phyloP scores from a whole-genome alignment of 2,888 invertebrate genomes.

The Ichneumoninae sp. region DNA sequence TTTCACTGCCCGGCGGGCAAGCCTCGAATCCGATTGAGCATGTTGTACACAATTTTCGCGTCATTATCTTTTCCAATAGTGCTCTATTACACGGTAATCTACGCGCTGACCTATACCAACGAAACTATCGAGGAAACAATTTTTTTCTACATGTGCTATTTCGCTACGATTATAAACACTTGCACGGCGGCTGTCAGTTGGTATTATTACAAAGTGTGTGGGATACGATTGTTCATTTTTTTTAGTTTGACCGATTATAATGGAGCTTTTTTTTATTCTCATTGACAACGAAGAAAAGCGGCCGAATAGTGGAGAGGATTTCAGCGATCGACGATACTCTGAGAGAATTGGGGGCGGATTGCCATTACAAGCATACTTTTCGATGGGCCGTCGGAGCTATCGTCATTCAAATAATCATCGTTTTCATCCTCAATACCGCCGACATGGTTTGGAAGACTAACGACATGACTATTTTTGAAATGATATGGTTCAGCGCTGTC shows the following conservation, averaged over 20 bases:
- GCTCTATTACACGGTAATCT: not conserved
- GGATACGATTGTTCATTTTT: not conserved
- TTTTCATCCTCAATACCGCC: not conserved
- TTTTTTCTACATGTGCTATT: not conserved
- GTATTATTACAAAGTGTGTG: slow-evolving; percentile 45
- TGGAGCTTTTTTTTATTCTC: not conserved
- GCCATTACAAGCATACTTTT: slow-evolving; percentile 43
- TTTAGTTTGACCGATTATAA: not conserved
- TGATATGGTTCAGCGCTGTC: slow-evolving; percentile 1
- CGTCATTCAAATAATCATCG: not conserved
- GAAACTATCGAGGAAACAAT: slow-evolving; percentile 1
- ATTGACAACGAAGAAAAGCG: slow-evolving; percentile 19
- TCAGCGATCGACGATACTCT: slow-evolving; percentile 54
- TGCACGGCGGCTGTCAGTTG: slow-evolving; percentile 21
- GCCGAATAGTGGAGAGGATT: slow-evolving; percentile 2
- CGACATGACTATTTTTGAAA: not conserved
- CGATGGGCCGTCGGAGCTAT: not conserved
- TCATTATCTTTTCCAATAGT: not conserved
- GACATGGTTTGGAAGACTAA: slow-evolving; percentile 15
- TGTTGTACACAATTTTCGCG: slow-evolving; percentile 31
- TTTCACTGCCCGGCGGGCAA: slow-evolving; percentile 51
- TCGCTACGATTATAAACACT: not conserved
- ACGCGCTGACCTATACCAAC: not conserved
- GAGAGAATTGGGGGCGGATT: slow-evolving; percentile 39
- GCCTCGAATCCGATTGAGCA: slow-evolving; percentile 26